A percentile compares a stretch with the other conserved stretches of the same genome.
Evolutionary conservation across 23 tunicate genomes (phyloP).

Genomic region (Aplidium turbinatum): DNA sequence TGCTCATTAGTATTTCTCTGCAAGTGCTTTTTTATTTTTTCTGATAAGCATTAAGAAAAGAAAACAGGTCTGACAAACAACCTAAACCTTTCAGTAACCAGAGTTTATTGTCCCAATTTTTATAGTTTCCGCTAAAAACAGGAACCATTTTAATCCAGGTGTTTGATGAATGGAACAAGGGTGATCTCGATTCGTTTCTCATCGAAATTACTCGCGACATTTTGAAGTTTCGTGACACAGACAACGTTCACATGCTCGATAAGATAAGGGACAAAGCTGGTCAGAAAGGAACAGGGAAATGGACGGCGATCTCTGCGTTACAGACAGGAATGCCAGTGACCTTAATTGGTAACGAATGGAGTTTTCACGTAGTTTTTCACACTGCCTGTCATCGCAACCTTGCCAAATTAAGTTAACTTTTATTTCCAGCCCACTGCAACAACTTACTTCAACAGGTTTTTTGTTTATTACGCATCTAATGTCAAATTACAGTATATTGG

Average conservation of each 20-base stretch:
- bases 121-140: not conserved
- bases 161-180: constrained; percentile 86
- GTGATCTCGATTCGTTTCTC: constrained; percentile 83
- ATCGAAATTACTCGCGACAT: constrained; percentile 90
- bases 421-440: no score
- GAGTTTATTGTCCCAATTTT: not conserved
- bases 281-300: constrained; percentile 96
- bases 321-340: constrained; percentile 94
- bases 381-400: no score
- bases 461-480: no score
- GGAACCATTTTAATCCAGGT: constrained; percentile 27
- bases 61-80: no score
- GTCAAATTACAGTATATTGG: no score
- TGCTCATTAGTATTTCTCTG: no score
- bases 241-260: constrained; percentile 67
- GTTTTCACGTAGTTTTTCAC: no score
- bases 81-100: no score
- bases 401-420: no score
- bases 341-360: constrained; percentile 66
- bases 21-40: no score
- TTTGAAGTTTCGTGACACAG: constrained; percentile 72
- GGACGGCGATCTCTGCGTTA: constrained; percentile 95
- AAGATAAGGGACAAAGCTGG: constrained; percentile 91
- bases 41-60: no score
- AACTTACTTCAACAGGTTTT: not conserved